These are phyloP conservation scores for Patagioenas fasciata DNA, from an alignment of 2,113 vertebrate genomes.

Conservation along the genomic window DNA sequence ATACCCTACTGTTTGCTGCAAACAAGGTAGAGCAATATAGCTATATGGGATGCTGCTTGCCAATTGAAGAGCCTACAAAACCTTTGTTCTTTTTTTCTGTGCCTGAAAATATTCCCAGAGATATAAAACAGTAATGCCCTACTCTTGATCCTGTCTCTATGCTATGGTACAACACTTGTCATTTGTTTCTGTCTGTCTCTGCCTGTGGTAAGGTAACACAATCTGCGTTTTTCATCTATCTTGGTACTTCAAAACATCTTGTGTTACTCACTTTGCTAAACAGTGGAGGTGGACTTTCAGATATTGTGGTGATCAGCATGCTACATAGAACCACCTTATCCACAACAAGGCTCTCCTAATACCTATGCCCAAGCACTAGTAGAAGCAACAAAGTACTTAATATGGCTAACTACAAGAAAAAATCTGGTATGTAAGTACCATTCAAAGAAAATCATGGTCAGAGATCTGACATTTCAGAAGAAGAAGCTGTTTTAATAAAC, in stretches of 20 bases:
- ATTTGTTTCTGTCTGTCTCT: neutral
- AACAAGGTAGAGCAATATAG: neutral
- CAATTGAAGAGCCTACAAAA: constrained; percentile 14
- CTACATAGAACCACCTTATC: neutral
- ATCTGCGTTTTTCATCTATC: neutral
- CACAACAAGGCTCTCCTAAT: neutral
- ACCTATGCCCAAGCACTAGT: neutral
- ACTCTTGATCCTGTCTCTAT: neutral
- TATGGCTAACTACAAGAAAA: neutral
- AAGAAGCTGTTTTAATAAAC: neutral
- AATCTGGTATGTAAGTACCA: neutral
- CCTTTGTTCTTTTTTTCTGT: neutral
- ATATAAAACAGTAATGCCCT: neutral
- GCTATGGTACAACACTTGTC: neutral
- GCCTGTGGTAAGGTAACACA: neutral
- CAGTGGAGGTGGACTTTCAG: neutral
- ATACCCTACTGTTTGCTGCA: neutral
- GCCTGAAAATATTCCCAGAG: neutral
- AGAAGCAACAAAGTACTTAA: neutral
- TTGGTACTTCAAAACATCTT: neutral
- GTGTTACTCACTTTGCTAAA: neutral
- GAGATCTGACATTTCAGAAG: neutral
- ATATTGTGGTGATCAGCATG: neutral
- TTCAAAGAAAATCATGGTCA: neutral
- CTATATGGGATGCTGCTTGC: neutral